phyloP scores from a whole-genome alignment of 2,888 invertebrate species.

The Notodonta dromedarius region DNA sequence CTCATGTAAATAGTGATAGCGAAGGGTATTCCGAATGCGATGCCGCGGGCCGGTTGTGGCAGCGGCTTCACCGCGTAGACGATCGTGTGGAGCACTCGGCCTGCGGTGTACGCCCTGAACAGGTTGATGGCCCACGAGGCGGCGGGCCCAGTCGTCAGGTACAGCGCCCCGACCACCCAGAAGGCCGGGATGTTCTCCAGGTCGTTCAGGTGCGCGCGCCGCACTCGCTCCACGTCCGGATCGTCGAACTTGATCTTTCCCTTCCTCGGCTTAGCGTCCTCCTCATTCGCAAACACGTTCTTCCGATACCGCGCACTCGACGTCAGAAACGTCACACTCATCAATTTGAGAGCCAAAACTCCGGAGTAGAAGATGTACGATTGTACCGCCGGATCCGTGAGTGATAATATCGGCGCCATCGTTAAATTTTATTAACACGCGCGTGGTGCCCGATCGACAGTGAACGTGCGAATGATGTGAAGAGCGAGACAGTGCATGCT shows the following conservation, averaged over 20 bases:
- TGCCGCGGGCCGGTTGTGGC: slow-evolving; percentile 80
- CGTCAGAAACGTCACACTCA: slow-evolving; percentile 53
- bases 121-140: slow-evolving; percentile 50
- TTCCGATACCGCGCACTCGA: slow-evolving; percentile 47
- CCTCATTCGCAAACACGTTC: slow-evolving; percentile 65
- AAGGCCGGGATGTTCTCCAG: slow-evolving; percentile 88
- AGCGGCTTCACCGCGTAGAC: slow-evolving; percentile 86
- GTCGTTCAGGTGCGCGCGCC: slow-evolving; percentile 87
- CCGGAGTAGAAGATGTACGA: slow-evolving; percentile 61
- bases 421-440: slow-evolving; percentile 9
- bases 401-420: slow-evolving; percentile 41
- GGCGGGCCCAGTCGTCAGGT: slow-evolving; percentile 82
- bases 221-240: slow-evolving; percentile 66
- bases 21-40: slow-evolving; percentile 58
- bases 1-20: slow-evolving; percentile 65
- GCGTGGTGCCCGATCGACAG: slow-evolving; percentile 17
- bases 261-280: slow-evolving; percentile 50
- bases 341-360: slow-evolving; percentile 56
- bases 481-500: neutral
- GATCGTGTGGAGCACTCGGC: slow-evolving; percentile 84
- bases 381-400: slow-evolving; percentile 53
- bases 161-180: slow-evolving; percentile 82
- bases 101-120: slow-evolving; percentile 76
- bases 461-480: slow-evolving; percentile 21
- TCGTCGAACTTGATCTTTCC: slow-evolving; percentile 63